Base-by-base conservation (phyloP, 2,113 vertebrate species). In the Erinaceus europaeus region DNA sequence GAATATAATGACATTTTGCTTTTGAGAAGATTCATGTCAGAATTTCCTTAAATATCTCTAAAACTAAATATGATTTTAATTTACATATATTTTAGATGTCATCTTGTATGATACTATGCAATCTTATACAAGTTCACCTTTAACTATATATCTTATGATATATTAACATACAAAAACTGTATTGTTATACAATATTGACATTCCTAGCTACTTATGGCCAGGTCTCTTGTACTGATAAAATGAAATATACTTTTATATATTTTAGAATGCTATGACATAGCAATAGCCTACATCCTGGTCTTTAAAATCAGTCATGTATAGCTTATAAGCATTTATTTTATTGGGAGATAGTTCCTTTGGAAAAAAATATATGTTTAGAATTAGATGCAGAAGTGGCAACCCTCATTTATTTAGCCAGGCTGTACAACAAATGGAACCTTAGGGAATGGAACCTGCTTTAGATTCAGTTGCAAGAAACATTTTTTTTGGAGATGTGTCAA, bases 401-500 rank as follows among this genome's bases (percentile, higher is more conserved):
- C 40, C 55, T 95, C 29, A 84, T 91, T 89, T 62, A 4, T 86
- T 75, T 67, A 46, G 14, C 53, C 8, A 2, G 81, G 44, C 36
- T 69, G 40, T 21, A 84, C 17, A 71, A 76, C 61, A 92, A 90
- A 94, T 81, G 69, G 90, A 85, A 29, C 34, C 61, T 27, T 15
- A 46, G n/a, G 86, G 72, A 81, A 85, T 68, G 50, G 12, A 91
- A 84, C 42, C 61, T 93, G 25, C 32, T 90, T 94, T 90, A 95
- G 81, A 93, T 91, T 89, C 52, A 53, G 61, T 48, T 87, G 75
- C 81, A 93, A 68, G 81, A 90, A 91, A 91, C 74, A 64, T 86
- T 90, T 84, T 92, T n/a, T 95, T 93, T 82, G 38, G 77, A 89
- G 69, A 85, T 85, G 44, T 84, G 71, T 93, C 91, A 93, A 91